Evolutionary conservation across 2,797 vertebrate genomes (phyloP).

Genomic region (Siniperca undulata): DNA sequence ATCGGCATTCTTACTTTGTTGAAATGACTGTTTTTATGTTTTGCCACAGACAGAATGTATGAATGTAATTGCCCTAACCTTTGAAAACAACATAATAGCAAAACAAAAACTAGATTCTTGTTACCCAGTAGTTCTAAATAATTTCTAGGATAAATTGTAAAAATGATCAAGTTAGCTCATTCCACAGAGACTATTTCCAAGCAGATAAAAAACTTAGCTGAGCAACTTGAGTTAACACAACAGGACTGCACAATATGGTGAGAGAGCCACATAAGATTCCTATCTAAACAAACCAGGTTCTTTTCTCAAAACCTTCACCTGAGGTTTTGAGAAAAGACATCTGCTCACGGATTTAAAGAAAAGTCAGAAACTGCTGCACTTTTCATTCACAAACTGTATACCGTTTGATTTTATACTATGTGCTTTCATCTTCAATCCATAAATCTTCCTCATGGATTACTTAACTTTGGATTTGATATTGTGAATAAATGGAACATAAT

Average conservation of each 20-base stretch:
- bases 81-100: conserved; percentile 15
- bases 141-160: not conserved
- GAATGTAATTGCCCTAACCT: conserved; percentile 26
- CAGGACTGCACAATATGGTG: not conserved
- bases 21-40: conserved; percentile 13
- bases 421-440: not conserved
- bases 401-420: not conserved
- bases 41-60: conserved; percentile 14
- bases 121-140: not conserved
- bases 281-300: not conserved
- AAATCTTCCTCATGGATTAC: not conserved
- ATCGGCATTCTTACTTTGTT: not conserved
- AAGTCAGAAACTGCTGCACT: not conserved
- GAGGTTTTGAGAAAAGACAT: not conserved
- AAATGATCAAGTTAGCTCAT: conserved; percentile 9
- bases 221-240: conserved; percentile 6
- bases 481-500: not conserved
- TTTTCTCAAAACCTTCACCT: too few species aligned
- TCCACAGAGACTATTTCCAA: conserved; percentile 10
- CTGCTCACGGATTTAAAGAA: conserved; percentile 2
- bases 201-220: not conserved
- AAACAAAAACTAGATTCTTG: conserved; percentile 12
- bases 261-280: not conserved
- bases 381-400: not conserved
- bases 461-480: conserved; percentile 11